phyloP scores from a whole-genome alignment of 2,797 vertebrate species.

The Paguma larvata region DNA sequence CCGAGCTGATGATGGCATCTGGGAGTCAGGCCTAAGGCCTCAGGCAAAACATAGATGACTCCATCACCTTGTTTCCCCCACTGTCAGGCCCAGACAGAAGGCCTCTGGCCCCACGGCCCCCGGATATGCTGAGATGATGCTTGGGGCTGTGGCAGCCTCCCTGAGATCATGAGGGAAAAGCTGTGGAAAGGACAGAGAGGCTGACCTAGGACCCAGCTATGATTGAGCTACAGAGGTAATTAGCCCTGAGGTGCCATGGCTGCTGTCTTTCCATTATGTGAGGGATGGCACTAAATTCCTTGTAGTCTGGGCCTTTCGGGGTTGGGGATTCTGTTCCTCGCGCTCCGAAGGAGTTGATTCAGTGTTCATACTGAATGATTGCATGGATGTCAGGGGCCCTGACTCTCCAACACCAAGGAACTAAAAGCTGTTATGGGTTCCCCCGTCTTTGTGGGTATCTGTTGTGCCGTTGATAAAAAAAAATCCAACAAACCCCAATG shows the following conservation, averaged over 20 bases:
- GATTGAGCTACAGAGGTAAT: background rate
- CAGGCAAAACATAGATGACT: background rate
- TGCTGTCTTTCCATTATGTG: background rate
- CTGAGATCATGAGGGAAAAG: background rate
- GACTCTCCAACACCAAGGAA: background rate
- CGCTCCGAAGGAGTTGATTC: background rate
- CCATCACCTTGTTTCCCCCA: accelerated
- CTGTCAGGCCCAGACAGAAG: background rate
- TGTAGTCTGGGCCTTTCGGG: background rate
- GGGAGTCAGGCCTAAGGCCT: background rate
- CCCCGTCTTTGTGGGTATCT: background rate
- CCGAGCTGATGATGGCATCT: too few species aligned
- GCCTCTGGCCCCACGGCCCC: accelerated
- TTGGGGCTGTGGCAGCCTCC: background rate
- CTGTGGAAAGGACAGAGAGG: background rate
- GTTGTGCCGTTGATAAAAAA: background rate
- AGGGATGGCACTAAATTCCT: background rate
- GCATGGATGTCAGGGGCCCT: background rate
- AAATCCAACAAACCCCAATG: background rate
- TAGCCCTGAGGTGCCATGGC: too few species aligned
- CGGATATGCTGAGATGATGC: too few species aligned
- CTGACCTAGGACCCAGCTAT: background rate
- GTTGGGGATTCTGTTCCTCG: background rate
- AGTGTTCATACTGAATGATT: background rate
- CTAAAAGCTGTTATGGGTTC: background rate